Evolutionary conservation across 1,140 invertebrate genomes (phyloP), one percentile per base, ranked within the genome.

Genomic region (Triops cancriformis): DNA sequence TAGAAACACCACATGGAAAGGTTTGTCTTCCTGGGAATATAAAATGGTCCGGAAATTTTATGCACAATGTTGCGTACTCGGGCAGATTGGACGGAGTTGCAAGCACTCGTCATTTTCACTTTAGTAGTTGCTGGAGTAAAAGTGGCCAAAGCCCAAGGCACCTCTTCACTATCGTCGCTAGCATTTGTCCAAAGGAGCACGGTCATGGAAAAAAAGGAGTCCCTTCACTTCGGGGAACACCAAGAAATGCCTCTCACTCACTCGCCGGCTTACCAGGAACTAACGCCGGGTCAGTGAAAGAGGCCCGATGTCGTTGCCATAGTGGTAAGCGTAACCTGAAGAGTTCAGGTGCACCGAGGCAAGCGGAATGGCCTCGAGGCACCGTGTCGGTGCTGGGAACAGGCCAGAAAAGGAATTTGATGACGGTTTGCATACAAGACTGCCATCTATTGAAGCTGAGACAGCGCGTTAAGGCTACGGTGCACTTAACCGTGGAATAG

Each of bases 101-200:
- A 64, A 64, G 10, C 51, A 64, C 51, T 64, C 51, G 14, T 64
- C 51, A 64, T 64, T 64, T 64, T 64, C 14, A 64, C 51, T 18
- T n/a, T 23, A 64, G 23, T 12, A 64, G 51, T 64, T 18, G 51
- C 14, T 5, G 23, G 6, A 64, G 51, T 23, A 64, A 64, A 64
- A 64, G 51, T 64, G 51, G 51, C 51, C 51, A 64, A 64, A 64
- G 51, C 51, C 51, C 51, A 23, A 18, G 51, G 51, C 51, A 64
- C 51, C n/a, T 37, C 31, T 7, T 18, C 51, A 64, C 51, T 64
- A 64, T 12, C 51, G 14, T 64, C 14, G 51, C 23, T 64, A n/a
- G 51, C 51, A 64, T 64, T 64, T 64, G 51, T 64, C 51, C 51
- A 64, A 18, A 18, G 51, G 51, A 64, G 51, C 51, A 64, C 51